These are phyloP conservation scores for Cancer borealis DNA, from an alignment of 2,888 invertebrate species.

Conservation along the genomic window DNA sequence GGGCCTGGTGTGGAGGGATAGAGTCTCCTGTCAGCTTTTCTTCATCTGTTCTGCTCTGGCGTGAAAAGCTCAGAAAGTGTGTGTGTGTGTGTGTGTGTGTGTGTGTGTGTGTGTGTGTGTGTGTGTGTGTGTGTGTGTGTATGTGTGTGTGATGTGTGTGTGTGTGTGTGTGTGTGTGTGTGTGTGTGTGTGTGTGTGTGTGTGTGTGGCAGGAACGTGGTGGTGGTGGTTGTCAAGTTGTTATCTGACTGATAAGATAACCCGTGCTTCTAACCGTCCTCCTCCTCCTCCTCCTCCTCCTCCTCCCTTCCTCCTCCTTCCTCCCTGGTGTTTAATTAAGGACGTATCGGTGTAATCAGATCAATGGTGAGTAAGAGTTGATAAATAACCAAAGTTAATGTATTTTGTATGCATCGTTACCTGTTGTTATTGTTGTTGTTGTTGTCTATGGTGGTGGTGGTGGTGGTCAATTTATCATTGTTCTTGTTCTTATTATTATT, in stretches of 20 bases:
- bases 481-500: too few species aligned
- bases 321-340: conserved; percentile 6
- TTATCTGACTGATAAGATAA: conserved; percentile 26
- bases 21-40: too few species aligned
- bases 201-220: background rate
- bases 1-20: too few species aligned
- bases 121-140: too few species aligned
- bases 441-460: background rate
- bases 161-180: background rate
- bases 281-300: background rate
- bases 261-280: background rate
- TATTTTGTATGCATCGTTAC: background rate
- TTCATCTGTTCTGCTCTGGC: too few species aligned
- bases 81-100: too few species aligned
- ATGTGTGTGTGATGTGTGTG: too few species aligned
- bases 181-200: background rate
- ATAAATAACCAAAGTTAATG: background rate
- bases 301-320: conserved; percentile 18
- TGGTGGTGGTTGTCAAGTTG: background rate
- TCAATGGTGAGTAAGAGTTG: background rate
- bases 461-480: too few species aligned
- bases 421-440: background rate
- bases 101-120: too few species aligned
- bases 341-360: background rate
- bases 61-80: too few species aligned